A percentile compares a stretch with the other conserved stretches of the same genome.
Conservation (phyloP, 1,140 invertebrate species). For the Bombus terrestris region DNA sequence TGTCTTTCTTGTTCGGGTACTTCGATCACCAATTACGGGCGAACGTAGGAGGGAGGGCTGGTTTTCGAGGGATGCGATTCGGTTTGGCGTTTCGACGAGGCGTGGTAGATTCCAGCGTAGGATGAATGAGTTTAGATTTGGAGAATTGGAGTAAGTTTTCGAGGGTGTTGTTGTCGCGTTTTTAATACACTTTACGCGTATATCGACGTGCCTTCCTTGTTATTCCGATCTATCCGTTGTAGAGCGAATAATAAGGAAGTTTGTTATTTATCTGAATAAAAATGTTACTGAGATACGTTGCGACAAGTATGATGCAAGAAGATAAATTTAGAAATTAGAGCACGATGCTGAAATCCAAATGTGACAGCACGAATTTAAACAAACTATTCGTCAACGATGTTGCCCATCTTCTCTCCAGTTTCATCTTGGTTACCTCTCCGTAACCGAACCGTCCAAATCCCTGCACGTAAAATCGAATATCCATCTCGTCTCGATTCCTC, state of each 20-base stretch:
- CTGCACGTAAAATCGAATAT: not conserved
- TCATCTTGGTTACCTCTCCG: not conserved
- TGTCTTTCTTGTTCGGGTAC: not conserved
- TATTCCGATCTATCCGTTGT: no score
- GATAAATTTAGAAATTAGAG: not conserved
- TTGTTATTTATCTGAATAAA: no score
- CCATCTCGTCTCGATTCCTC: constrained; percentile 18
- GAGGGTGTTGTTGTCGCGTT: not conserved
- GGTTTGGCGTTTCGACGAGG: not conserved
- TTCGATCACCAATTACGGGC: not conserved
- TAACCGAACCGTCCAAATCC: not conserved
- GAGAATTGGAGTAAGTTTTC: not conserved
- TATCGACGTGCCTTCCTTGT: no score
- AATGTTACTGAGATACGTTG: no score
- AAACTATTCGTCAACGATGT: not conserved
- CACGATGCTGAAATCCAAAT: not conserved
- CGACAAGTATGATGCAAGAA: no score
- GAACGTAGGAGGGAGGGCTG: not conserved
- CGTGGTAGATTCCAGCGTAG: not conserved
- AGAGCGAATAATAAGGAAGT: no score
- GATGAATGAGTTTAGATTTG: not conserved
- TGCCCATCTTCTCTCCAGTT: not conserved
- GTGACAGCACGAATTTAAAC: not conserved
- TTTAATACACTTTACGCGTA: no score
- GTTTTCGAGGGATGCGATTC: not conserved